These are phyloP conservation scores for Cololabis saira DNA, from an alignment of 2,113 vertebrate species.

Conservation along the genomic window DNA sequence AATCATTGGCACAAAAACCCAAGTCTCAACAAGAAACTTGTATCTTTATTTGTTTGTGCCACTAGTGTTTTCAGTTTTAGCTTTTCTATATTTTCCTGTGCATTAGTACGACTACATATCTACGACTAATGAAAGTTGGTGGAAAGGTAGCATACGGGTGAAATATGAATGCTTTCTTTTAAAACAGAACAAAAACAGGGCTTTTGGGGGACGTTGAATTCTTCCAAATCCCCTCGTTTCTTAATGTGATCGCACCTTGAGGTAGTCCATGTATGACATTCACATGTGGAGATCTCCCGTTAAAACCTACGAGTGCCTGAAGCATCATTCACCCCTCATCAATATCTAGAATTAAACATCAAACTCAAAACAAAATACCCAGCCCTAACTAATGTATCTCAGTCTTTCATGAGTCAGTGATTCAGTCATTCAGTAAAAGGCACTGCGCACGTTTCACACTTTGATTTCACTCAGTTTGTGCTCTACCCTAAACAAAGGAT, in stretches of 20 bases:
- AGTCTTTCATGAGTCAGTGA: conserved; percentile 52
- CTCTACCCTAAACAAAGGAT: too few relatives aligned
- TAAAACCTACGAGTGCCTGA: background rate
- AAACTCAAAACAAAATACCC: conserved; percentile 73
- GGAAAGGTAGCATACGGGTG: too few relatives aligned
- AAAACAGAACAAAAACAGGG: background rate
- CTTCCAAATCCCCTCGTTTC: background rate
- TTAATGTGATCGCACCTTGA: background rate
- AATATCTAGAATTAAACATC: background rate
- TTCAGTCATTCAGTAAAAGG: conserved; percentile 79
- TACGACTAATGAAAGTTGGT: background rate
- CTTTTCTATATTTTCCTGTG: too few relatives aligned
- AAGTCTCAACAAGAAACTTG: too few relatives aligned
- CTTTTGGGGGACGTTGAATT: background rate
- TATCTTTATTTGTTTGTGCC: too few relatives aligned
- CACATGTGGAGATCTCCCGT: background rate
- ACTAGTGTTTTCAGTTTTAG: too few relatives aligned
- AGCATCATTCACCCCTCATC: background rate
- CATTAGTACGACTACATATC: too few relatives aligned
- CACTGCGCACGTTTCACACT: conserved; percentile 85
- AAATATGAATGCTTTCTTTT: background rate
- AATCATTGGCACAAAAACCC: background rate
- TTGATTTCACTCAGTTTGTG: too few relatives aligned
- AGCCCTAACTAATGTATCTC: conserved; percentile 70
- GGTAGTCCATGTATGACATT: conserved; percentile 17